phyloP scores from a whole-genome alignment of 2,797 vertebrate species.

The Rhinella marina region DNA sequence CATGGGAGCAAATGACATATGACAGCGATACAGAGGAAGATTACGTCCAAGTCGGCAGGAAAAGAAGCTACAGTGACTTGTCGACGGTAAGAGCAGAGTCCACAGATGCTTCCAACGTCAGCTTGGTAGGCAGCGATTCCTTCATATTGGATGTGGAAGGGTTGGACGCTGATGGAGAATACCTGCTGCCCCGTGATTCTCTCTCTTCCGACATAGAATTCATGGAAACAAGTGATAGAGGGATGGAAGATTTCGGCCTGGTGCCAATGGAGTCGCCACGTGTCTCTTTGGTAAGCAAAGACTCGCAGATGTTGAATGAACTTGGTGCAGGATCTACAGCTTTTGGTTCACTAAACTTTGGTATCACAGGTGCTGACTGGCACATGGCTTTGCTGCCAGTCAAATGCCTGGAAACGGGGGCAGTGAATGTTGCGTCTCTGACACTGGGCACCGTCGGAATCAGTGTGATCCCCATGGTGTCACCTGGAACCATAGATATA shows the following conservation, averaged over 20 bases:
- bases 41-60: neutral
- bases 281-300: slow-evolving; percentile 12
- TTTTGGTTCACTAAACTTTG: neutral
- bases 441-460: slow-evolving; percentile 53
- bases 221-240: neutral
- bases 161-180: neutral
- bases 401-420: slow-evolving; percentile 49
- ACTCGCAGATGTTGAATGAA: neutral
- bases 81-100: slow-evolving; percentile 3
- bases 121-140: neutral
- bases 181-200: neutral
- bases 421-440: slow-evolving; percentile 46
- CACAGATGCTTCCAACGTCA: neutral
- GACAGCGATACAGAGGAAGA: slow-evolving; percentile 7
- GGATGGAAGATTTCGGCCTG: neutral
- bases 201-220: slow-evolving; percentile 7
- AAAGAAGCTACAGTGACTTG: neutral
- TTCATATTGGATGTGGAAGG: neutral
- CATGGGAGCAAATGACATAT: slow-evolving; percentile 16
- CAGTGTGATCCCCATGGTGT: slow-evolving; percentile 31
- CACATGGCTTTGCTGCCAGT: slow-evolving; percentile 21
- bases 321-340: neutral
- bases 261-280: slow-evolving; percentile 26
- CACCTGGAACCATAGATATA: neutral
- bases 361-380: slow-evolving; percentile 11